A percentile compares a stretch with the other conserved stretches of the same genome.
These are phyloP conservation scores for Eulemur albifrons DNA, from an alignment of 2,797 vertebrate species.

Conservation along the genomic window DNA sequence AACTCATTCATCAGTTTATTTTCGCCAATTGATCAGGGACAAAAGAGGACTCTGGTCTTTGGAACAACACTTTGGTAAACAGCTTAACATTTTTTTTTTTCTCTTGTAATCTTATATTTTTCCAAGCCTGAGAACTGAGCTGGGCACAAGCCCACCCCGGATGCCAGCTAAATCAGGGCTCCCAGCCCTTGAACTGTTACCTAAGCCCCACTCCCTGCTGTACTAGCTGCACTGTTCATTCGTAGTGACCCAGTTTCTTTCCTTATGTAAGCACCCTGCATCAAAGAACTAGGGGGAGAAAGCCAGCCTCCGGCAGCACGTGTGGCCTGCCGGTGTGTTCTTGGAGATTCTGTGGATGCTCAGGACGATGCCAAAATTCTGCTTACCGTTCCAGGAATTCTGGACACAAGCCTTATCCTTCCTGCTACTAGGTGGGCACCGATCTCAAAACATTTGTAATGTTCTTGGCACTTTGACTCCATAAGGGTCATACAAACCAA, in stretches of 20 bases:
- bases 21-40: conserved; percentile 7
- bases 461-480: neutral
- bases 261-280: conserved; percentile 67
- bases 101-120: conserved; percentile 39
- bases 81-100: neutral
- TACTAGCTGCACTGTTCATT: conserved; percentile 68
- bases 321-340: neutral
- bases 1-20: conserved; percentile 30
- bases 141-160: neutral
- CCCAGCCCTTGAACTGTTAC: conserved; percentile 63
- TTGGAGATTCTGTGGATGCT: conserved; percentile 42
- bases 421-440: neutral
- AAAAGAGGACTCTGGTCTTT: conserved; percentile 11
- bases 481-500: neutral
- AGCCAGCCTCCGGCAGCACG: neutral
- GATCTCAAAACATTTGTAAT: neutral
- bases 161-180: conserved; percentile 10
- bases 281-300: conserved; percentile 14
- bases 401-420: neutral
- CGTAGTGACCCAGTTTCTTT: conserved; percentile 70
- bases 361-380: neutral
- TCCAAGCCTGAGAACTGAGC: neutral
- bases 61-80: conserved; percentile 18
- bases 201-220: conserved; percentile 43
- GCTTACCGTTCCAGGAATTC: conserved; percentile 38